Percentiles rank a stretch among this genome's conserved stretches.
phyloP scores from a whole-genome alignment of 2,888 invertebrate species.

The Monoplex corrugatus region DNA sequence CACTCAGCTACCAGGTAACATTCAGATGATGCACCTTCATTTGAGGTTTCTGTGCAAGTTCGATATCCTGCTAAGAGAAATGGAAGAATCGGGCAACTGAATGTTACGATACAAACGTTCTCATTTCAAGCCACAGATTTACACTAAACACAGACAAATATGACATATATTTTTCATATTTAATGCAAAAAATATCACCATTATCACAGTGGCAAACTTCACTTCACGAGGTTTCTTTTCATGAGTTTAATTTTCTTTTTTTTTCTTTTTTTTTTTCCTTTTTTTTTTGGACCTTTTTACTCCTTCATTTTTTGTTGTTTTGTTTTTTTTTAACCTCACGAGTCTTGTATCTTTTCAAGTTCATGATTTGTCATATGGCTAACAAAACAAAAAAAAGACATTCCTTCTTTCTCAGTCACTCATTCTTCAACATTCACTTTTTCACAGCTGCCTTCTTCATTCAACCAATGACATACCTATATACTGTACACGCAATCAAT shows the following conservation, averaged over 20 bases:
- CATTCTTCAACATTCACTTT: background rate
- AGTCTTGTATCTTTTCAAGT: too few relatives aligned
- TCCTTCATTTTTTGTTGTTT: too few relatives aligned
- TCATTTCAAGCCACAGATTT: too few relatives aligned
- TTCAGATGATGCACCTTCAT: too few relatives aligned
- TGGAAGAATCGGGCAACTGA: background rate
- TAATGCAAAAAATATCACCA: background rate
- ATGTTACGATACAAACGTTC: background rate
- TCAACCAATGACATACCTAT: too few relatives aligned
- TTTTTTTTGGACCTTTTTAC: background rate
- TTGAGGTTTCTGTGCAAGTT: background rate
- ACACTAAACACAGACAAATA: too few relatives aligned
- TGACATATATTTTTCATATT: too few relatives aligned
- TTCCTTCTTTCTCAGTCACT: background rate
- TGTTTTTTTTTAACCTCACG: too few relatives aligned
- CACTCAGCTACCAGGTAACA: too few relatives aligned
- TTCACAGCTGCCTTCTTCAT: too few relatives aligned
- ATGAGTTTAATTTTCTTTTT: background rate
- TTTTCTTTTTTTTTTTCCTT: background rate
- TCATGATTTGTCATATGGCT: background rate
- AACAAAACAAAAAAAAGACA: background rate
- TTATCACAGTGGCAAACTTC: background rate
- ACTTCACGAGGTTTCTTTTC: background rate
- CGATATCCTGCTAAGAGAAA: background rate
- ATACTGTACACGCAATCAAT: background rate